Conservation (phyloP, 2,888 invertebrate genomes). For the Sarcophaga carnaria region DNA sequence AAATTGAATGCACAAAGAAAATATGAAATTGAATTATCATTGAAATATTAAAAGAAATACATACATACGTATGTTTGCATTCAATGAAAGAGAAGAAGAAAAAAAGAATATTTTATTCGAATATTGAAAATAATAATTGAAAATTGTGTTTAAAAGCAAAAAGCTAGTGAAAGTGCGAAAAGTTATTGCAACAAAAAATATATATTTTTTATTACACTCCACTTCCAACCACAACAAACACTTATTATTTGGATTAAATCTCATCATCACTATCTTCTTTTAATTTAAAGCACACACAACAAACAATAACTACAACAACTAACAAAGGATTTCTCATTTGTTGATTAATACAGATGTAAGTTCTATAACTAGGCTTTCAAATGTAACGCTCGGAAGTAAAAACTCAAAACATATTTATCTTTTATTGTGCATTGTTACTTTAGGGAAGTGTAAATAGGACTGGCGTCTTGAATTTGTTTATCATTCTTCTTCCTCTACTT, state of each 20-base stretch:
- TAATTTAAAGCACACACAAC: slow-evolving; percentile 25
- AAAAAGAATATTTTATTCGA: slow-evolving; percentile 23
- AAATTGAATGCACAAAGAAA: slow-evolving; percentile 29
- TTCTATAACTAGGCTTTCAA: not conserved
- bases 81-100: slow-evolving; percentile 15
- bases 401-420: not conserved
- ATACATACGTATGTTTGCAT: not conserved
- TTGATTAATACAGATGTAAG: slow-evolving; percentile 42
- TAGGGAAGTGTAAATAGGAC: not conserved
- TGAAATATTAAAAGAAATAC: slow-evolving; percentile 14
- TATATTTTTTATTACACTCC: not conserved
- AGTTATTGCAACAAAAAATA: slow-evolving; percentile 3
- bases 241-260: slow-evolving; percentile 55
- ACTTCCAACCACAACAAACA: slow-evolving; percentile 23
- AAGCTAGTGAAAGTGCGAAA: slow-evolving; percentile 18
- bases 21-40: slow-evolving; percentile 1
- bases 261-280: slow-evolving; percentile 7
- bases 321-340: slow-evolving; percentile 39
- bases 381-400: not conserved
- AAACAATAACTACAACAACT: not conserved
- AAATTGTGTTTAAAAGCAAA: slow-evolving; percentile 31
- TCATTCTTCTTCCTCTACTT: not conserved
- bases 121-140: not conserved
- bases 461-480: slow-evolving; percentile 8
- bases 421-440: not conserved